Base-by-base conservation (phyloP, 1,140 invertebrate genomes). In the Arion vulgaris region DNA sequence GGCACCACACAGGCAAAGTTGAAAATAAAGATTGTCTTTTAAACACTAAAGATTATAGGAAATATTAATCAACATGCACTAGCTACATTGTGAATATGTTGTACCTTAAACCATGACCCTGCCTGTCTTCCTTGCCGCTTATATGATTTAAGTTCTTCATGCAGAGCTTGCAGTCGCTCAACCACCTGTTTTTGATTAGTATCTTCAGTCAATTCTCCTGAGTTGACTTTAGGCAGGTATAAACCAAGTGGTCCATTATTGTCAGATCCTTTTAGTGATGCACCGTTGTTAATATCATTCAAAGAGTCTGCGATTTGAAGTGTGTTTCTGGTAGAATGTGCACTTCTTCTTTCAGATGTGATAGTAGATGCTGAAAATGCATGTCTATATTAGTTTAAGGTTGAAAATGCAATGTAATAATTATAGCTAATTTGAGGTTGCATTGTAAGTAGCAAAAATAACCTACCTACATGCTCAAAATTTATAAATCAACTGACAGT, bases 191-290 rank as follows among this genome's bases (percentile, higher is more conserved):
- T 73, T 74, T 90, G 89, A 66, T 88, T 81, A 9, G 73, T 75
- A 85, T 90, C 89, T 74, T 82, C 75, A 39, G 84, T 76, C 32
- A 90, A 79, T 28, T 87, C 76, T 32, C 89, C 88, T 45, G 4
- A 36, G 45, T 74, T 28, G 23, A 87, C 69, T 62, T 66, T 85
- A 19, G 17, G 19, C 32, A 78, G 41, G 80, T 89, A 89, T 34
- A 75, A 66, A 26, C 49, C 77, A 39, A 85, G 62, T 15, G 86
- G 86, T n/a, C 86, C 85, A 51, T 82, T 53, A 45, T 36, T 66
- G 36, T 26, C 15, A 15, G 26, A 38, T 38, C 72, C 72, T 23
- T 57, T 4, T 57, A 19, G 17, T 23, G 53, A 57, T 19, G 53
- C 53, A 49, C n/a, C 41, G 32, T 28, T 39, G n/a, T 73, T 49